Percentiles rank a stretch among this genome's conserved stretches.
phyloP scores from a whole-genome alignment of 2,113 vertebrate species.

The Hylia prasina region DNA sequence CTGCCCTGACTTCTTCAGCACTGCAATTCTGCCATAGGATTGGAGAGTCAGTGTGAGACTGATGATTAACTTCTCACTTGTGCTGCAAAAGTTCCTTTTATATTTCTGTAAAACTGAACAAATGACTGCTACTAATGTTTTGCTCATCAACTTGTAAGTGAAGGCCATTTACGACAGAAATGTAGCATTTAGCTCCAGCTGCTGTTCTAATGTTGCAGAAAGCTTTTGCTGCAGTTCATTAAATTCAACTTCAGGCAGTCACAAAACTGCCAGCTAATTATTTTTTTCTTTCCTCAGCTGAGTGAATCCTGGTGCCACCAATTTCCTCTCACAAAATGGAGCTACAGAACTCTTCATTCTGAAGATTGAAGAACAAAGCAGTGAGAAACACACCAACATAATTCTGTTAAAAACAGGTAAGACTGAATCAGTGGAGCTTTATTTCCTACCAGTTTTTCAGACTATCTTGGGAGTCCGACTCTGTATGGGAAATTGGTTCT shows the following conservation, averaged over 20 bases:
- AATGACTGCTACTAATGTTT: slow-evolving; percentile 19
- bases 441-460: neutral
- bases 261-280: slow-evolving; percentile 28
- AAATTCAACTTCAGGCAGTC: slow-evolving; percentile 62
- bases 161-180: slow-evolving; percentile 19
- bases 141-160: slow-evolving; percentile 43
- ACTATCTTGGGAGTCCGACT: neutral
- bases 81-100: neutral
- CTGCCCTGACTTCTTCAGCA: neutral
- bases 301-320: neutral
- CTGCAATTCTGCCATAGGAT: neutral
- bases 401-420: neutral
- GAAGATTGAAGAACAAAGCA: neutral
- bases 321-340: neutral
- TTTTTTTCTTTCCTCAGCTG: neutral
- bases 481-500: neutral
- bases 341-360: neutral
- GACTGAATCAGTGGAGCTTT: neutral
- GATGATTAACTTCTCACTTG: neutral
- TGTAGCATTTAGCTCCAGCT: slow-evolving; percentile 23
- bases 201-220: slow-evolving; percentile 63
- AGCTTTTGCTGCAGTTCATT: slow-evolving; percentile 58
- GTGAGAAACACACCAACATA: neutral
- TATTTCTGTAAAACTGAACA: slow-evolving; percentile 20
- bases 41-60: neutral